Percentiles rank a stretch among this genome's conserved stretches.
Conservation (phyloP, 2,113 vertebrate species). For the Diphyllodes magnificus region DNA sequence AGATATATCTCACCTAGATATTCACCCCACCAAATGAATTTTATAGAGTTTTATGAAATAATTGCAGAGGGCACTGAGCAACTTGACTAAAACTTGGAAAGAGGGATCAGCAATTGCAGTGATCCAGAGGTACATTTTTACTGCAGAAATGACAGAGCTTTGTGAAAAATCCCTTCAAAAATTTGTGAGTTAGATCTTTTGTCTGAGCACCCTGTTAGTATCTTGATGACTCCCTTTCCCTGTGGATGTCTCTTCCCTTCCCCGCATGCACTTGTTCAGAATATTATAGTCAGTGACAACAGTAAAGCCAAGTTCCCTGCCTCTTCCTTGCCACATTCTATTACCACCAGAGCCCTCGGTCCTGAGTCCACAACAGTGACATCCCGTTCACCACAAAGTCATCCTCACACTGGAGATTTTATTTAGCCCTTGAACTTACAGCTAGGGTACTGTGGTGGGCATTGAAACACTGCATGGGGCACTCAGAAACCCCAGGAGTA, state of each 20-base stretch:
- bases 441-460: rapidly evolving
- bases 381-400: neutral
- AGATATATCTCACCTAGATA: neutral
- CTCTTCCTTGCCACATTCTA: neutral
- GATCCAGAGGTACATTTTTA: neutral
- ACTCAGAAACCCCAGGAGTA: neutral
- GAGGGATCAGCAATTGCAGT: neutral
- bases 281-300: neutral
- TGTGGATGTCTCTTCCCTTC: neutral
- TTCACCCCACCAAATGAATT: neutral
- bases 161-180: neutral
- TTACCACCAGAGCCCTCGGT: neutral
- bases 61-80: neutral
- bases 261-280: neutral
- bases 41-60: neutral
- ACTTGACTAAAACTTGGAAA: neutral
- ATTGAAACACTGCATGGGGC: rapidly evolving
- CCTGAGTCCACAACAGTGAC: neutral
- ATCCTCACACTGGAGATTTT: neutral
- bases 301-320: neutral
- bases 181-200: neutral
- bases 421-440: neutral
- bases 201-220: neutral
- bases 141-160: neutral
- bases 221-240: neutral